These are phyloP conservation scores for Thelaira solivaga DNA, from an alignment of 2,888 invertebrate genomes.

Conservation along the genomic window DNA sequence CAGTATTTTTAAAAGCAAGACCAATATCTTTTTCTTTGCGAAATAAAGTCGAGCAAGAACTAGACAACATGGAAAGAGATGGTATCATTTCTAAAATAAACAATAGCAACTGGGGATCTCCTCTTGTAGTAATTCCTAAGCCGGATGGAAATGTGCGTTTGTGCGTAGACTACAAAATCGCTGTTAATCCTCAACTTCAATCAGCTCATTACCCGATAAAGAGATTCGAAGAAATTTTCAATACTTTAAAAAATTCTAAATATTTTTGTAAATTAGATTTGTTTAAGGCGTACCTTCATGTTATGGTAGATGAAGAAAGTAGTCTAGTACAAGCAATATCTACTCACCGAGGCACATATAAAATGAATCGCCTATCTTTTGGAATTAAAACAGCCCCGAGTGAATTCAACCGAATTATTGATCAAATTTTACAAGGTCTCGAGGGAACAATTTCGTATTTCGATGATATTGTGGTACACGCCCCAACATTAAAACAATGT, in stretches of 20 bases:
- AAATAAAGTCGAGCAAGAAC: conserved; percentile 30
- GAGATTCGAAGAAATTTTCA: conserved; percentile 45
- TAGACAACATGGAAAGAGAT: conserved; percentile 20
- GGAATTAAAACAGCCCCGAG: conserved; percentile 31
- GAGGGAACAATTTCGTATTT: conserved; percentile 38
- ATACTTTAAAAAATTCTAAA: background rate
- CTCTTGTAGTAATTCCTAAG: background rate
- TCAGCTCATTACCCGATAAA: conserved; percentile 39
- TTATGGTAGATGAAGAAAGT: conserved; percentile 13
- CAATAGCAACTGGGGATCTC: background rate
- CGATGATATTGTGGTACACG: background rate
- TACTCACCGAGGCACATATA: conserved; percentile 36
- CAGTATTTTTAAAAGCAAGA: conserved; percentile 39
- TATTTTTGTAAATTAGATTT: background rate
- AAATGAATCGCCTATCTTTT: conserved; percentile 34
- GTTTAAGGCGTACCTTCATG: conserved; percentile 47
- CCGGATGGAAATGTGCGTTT: background rate
- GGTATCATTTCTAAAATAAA: conserved; percentile 19
- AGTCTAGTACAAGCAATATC: conserved; percentile 44
- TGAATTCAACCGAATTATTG: conserved; percentile 17
- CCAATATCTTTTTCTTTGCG: conserved; percentile 41
- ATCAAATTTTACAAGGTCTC: background rate
- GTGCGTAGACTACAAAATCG: conserved; percentile 45
- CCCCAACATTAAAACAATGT: background rate
- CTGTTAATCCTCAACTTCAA: conserved; percentile 45